Conservation (phyloP, 92 coral and sea anemone species). For the Muricea muricata region DNA sequence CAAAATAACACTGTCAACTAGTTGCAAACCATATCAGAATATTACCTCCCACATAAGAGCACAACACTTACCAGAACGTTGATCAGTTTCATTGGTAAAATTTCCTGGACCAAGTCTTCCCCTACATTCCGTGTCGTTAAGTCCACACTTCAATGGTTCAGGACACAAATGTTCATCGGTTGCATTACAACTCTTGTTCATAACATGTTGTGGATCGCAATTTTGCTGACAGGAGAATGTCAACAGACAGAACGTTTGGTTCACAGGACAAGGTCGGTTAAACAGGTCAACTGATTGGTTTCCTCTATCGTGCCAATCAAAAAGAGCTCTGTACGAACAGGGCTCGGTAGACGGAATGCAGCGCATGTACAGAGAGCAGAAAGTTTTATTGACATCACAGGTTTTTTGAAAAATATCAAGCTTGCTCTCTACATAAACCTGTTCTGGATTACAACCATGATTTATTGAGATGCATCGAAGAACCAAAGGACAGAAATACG, state of each 20-base stretch:
- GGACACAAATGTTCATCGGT: background rate
- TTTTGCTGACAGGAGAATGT: constrained; percentile 41
- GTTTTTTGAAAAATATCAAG: background rate
- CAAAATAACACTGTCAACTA: too few relatives aligned
- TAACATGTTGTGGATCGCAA: constrained; percentile 6
- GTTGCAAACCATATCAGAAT: too few relatives aligned
- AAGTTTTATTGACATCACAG: constrained; percentile 29
- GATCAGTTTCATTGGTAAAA: constrained; percentile 25
- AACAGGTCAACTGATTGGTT: constrained; percentile 44
- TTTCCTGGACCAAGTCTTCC: background rate
- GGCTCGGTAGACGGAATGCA: constrained; percentile 44
- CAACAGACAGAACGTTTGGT: constrained; percentile 59
- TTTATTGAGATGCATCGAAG: constrained; percentile 58
- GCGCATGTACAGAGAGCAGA: constrained; percentile 66
- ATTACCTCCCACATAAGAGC: too few relatives aligned
- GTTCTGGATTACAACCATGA: constrained; percentile 15
- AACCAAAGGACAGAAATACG: constrained; percentile 63
- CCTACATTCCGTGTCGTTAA: background rate
- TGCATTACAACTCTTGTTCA: constrained; percentile 21
- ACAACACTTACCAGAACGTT: constrained; percentile 3
- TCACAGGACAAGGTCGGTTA: constrained; percentile 48
- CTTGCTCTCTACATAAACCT: background rate
- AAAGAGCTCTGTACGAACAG: constrained; percentile 56
- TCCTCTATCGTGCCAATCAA: constrained; percentile 58
- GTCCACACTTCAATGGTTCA: background rate